These are phyloP conservation scores for Chaetura pelagica DNA, from an alignment of 2,113 vertebrate genomes.

Conservation along the genomic window DNA sequence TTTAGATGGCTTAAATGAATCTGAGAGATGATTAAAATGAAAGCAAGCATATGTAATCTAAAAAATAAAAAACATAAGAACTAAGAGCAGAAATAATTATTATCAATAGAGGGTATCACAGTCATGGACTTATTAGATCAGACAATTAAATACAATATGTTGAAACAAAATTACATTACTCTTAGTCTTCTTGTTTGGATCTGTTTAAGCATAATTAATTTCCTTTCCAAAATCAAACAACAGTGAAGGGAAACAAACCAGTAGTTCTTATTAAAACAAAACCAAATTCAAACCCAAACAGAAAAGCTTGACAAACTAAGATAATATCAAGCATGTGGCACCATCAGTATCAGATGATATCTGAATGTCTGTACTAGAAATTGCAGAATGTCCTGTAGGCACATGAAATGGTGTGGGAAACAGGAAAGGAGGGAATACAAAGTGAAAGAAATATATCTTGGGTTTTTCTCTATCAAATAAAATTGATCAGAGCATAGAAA, in stretches of 20 bases:
- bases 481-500: background rate
- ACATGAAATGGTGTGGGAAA: background rate
- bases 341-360: background rate
- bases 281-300: background rate
- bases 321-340: background rate
- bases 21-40: background rate
- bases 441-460: background rate
- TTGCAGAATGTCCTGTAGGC: background rate
- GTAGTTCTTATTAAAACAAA: background rate
- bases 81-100: background rate
- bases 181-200: background rate
- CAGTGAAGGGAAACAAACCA: background rate
- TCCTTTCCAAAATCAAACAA: background rate
- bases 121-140: background rate
- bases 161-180: background rate
- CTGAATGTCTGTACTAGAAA: background rate
- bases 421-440: background rate
- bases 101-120: background rate
- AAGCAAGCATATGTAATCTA: background rate
- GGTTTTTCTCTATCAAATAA: background rate
- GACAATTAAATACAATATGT: background rate
- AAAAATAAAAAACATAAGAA: background rate
- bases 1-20: background rate
- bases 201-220: background rate
- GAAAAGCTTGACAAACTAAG: background rate